A percentile compares a stretch with the other conserved stretches of the same genome.
Evolutionary conservation across 2,113 vertebrate genomes (phyloP).

Genomic region (Oncorhynchus kisutch): DNA sequence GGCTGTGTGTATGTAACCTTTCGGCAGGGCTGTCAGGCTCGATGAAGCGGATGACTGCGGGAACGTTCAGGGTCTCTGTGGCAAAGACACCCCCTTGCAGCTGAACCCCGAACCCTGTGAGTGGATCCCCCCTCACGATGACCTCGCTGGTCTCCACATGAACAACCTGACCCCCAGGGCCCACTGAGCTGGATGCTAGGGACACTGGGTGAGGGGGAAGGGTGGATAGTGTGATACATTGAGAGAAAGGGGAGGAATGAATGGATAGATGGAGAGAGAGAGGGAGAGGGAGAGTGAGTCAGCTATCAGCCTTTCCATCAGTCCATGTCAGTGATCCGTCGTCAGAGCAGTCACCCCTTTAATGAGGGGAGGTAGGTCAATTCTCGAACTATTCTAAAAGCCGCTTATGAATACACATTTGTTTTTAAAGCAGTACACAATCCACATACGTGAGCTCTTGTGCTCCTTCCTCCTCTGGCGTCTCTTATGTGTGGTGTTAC

Average conservation of each 20-base stretch:
- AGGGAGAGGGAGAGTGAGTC: conserved; percentile 43
- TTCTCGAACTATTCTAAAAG: no score
- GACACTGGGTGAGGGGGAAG: conserved; percentile 77
- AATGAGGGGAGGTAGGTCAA: no score
- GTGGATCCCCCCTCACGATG: conserved; percentile 88
- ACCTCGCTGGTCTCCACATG: conserved; percentile 92
- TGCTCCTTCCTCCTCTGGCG: conserved; percentile 86
- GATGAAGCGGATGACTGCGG: conserved; percentile 91
- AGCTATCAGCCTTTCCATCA: conserved; percentile 39
- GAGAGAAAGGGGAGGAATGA: not conserved
- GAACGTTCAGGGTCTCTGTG: conserved; percentile 89
- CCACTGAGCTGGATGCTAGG: conserved; percentile 89
- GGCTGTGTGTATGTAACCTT: conserved; percentile 74
- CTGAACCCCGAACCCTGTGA: conserved; percentile 94
- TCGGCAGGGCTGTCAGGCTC: conserved; percentile 96
- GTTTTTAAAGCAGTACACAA: not conserved
- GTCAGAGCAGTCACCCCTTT: conserved; percentile 18
- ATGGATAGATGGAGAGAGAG: not conserved
- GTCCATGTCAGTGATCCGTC: conserved; percentile 35
- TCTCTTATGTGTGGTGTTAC: conserved; percentile 81
- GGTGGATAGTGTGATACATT: not conserved
- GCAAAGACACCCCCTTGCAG: conserved; percentile 97
- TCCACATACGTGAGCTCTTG: conserved; percentile 86
- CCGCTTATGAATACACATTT: no score
- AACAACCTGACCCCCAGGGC: conserved; percentile 92